Base-by-base conservation (phyloP, 2,888 invertebrate genomes). In the Chloromyia formosa region DNA sequence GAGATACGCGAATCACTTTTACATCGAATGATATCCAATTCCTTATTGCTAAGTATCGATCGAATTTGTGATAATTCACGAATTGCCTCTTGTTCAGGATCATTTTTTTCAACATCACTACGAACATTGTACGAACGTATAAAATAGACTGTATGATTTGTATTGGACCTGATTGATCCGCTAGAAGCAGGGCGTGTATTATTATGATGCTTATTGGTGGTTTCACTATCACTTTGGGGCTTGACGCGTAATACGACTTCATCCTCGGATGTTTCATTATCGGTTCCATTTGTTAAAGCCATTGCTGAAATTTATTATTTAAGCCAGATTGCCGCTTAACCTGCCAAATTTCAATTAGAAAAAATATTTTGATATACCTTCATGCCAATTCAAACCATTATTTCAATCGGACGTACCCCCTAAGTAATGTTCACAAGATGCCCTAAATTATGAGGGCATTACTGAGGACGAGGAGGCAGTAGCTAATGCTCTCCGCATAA, bases 241-340 rank as follows among this genome's bases (percentile, higher is more conserved):
- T 73, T 60, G 10, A 73, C 27, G 14, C 73, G 60, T n/a, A 73
- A 16, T 1, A 49, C 58, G 16, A 73, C 73, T 23, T 73, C 73
- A 18, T 73, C 73, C 9, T 73, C 73, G 22, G 73, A 73, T n/a
- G 60, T 73, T 12, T 61, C 73, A 61, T 60, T 58, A 20, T 61
- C 73, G 40, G 27, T 73, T 23, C 42, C 60, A 16, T 73, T 73
- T 60, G 61, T 73, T 53, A 56, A 35, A 3, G 73, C 73, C 73
- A 73, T 73, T 9, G 7, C 18, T 54, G 16, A 64, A 18, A 27
- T 35, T 35, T 35, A 35, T 35, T 7, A 35, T 35, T 7, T 35
- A 35, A 35, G 27, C 2, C 27, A 35, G 27, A 35, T 35, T 35
- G 2, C 27, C 7, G 7, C 7, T 35, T 35, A 35, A 35, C 2